Conservation (phyloP, 1,140 invertebrate genomes). For the Colletes gigas region DNA sequence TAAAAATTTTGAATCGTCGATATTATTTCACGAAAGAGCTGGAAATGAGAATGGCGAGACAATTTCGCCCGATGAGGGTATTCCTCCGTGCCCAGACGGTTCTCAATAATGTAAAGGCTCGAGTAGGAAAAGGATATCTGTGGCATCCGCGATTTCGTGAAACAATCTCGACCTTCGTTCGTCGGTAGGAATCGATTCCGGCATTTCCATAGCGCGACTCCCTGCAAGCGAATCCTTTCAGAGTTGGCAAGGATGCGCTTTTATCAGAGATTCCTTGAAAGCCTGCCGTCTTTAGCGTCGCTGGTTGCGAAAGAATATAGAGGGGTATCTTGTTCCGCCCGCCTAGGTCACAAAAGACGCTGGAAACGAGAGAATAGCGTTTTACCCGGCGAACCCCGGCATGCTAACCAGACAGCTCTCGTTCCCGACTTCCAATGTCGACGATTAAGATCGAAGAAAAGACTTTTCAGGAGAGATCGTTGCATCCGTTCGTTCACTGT, state of each 20-base stretch:
- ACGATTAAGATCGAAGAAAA: slow-evolving; percentile 13
- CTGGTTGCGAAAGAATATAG: slow-evolving; percentile 44
- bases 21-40: too few species aligned
- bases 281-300: slow-evolving; percentile 24
- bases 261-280: slow-evolving; percentile 62
- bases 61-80: too few species aligned
- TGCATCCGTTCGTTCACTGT: not conserved
- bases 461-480: not conserved
- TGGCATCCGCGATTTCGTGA: not conserved
- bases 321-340: slow-evolving; percentile 40
- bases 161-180: slow-evolving; percentile 47
- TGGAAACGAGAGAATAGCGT: slow-evolving; percentile 11
- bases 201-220: slow-evolving; percentile 53
- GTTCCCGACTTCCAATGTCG: slow-evolving; percentile 17
- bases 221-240: slow-evolving; percentile 61
- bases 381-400: not conserved
- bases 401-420: slow-evolving; percentile 33
- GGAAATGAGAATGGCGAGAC: too few species aligned
- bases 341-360: slow-evolving; percentile 38
- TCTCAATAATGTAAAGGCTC: too few species aligned
- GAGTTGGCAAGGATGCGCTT: slow-evolving; percentile 59
- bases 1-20: too few species aligned
- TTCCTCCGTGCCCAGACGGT: too few species aligned
- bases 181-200: slow-evolving; percentile 54
- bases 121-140: not conserved